These are phyloP conservation scores for Hemibagrus wyckioides DNA, from an alignment of 2,113 vertebrate genomes.

Conservation along the genomic window DNA sequence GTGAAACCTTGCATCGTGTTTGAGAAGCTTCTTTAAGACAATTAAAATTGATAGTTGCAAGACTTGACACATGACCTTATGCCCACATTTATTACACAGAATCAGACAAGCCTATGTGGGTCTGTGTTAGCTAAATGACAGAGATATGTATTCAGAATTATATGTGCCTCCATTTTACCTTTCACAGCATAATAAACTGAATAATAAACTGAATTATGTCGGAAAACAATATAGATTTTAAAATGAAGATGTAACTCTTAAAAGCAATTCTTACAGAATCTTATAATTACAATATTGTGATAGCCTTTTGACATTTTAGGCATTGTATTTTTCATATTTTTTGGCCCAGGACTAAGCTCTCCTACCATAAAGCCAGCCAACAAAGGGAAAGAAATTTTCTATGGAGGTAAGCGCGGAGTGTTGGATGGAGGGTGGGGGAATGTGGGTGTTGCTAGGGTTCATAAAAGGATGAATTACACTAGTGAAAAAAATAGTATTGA, in stretches of 20 bases:
- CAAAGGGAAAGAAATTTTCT: not conserved
- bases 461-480: not conserved
- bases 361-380: not conserved
- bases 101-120: not conserved
- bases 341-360: not conserved
- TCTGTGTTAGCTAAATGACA: not conserved
- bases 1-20: not conserved
- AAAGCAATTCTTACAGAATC: not conserved
- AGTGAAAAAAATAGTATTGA: not conserved
- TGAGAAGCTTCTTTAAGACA: not conserved
- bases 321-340: too few relatives aligned
- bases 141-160: not conserved
- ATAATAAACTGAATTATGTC: not conserved
- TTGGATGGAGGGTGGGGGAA: not conserved
- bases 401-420: not conserved
- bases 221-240: not conserved
- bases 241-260: not conserved
- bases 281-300: too few relatives aligned
- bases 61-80: not conserved
- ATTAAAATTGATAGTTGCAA: conserved; percentile 1
- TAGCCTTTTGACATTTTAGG: too few relatives aligned
- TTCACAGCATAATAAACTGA: not conserved
- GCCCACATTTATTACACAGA: not conserved
- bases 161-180: not conserved
- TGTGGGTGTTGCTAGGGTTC: not conserved